These are phyloP conservation scores for Drosophila testacea DNA, from an alignment of 2,888 invertebrate species.

Conservation along the genomic window DNA sequence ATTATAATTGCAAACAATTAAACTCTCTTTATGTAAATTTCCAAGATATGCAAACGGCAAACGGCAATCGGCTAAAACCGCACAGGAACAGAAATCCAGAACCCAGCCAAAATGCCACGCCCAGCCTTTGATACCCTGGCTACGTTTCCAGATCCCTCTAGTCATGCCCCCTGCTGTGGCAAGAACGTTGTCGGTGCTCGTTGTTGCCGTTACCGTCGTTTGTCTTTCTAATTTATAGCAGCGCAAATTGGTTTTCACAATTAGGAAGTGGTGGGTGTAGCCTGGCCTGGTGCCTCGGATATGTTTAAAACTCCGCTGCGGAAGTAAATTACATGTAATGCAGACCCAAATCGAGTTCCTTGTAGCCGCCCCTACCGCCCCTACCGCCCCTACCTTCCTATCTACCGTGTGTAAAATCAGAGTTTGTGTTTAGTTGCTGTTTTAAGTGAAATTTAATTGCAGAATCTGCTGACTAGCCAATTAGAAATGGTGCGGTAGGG, in stretches of 20 bases:
- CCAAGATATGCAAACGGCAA: slow-evolving; percentile 71
- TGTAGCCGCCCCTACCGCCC: not conserved
- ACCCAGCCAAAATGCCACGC: slow-evolving; percentile 21
- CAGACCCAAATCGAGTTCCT: slow-evolving; percentile 35
- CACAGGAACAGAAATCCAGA: slow-evolving; percentile 38
- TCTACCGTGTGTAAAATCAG: not conserved
- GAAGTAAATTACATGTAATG: slow-evolving; percentile 72
- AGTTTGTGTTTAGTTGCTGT: slow-evolving; percentile 60
- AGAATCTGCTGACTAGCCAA: slow-evolving; percentile 64
- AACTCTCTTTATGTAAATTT: slow-evolving; percentile 83
- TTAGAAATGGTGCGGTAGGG: slow-evolving; percentile 39
- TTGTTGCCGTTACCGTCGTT: slow-evolving; percentile 56
- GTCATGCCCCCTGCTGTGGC: not conserved
- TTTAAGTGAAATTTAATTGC: slow-evolving; percentile 79
- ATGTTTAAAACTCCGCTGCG: slow-evolving; percentile 71
- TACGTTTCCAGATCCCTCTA: not conserved
- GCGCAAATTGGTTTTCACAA: slow-evolving; percentile 80
- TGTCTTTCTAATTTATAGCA: slow-evolving; percentile 80
- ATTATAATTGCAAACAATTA: slow-evolving; percentile 83
- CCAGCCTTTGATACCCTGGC: not conserved
- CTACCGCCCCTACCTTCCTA: not conserved
- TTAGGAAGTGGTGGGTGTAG: slow-evolving; percentile 81
- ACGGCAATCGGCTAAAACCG: slow-evolving; percentile 23
- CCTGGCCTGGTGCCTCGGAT: slow-evolving; percentile 64
- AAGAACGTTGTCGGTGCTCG: slow-evolving; percentile 18